phyloP scores from a whole-genome alignment of 2,113 vertebrate species.

The Acrocephalus arundinaceus region DNA sequence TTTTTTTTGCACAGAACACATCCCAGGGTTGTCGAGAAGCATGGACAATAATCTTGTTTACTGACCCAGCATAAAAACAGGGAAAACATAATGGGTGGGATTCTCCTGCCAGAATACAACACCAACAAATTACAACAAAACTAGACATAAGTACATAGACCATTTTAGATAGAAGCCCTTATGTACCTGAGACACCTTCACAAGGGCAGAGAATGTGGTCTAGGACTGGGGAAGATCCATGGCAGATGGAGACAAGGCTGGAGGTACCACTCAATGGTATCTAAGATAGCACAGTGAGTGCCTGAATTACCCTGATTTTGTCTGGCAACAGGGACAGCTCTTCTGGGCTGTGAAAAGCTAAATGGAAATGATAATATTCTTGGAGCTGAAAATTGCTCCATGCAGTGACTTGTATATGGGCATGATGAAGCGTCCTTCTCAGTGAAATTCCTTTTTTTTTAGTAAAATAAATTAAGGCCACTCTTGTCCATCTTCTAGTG shows the following conservation, averaged over 20 bases:
- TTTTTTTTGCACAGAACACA: neutral
- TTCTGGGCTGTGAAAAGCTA: neutral
- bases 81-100: neutral
- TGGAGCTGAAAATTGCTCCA: neutral
- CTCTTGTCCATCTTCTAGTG: neutral
- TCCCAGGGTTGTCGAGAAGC: fast-evolving
- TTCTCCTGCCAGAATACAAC: neutral
- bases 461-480: neutral
- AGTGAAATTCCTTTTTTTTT: neutral
- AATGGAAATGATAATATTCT: neutral
- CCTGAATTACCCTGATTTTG: neutral
- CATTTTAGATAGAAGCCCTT: neutral
- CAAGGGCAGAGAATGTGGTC: neutral
- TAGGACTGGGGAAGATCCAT: neutral
- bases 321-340: neutral
- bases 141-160: neutral
- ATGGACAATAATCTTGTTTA: neutral
- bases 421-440: neutral
- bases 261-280: neutral
- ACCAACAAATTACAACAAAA: neutral
- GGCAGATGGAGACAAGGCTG: neutral
- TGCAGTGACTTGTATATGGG: neutral
- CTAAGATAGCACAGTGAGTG: neutral
- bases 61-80: neutral
- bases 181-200: neutral